phyloP scores from a whole-genome alignment of 1,140 invertebrate species.

The Pseudobourletiella spinata region DNA sequence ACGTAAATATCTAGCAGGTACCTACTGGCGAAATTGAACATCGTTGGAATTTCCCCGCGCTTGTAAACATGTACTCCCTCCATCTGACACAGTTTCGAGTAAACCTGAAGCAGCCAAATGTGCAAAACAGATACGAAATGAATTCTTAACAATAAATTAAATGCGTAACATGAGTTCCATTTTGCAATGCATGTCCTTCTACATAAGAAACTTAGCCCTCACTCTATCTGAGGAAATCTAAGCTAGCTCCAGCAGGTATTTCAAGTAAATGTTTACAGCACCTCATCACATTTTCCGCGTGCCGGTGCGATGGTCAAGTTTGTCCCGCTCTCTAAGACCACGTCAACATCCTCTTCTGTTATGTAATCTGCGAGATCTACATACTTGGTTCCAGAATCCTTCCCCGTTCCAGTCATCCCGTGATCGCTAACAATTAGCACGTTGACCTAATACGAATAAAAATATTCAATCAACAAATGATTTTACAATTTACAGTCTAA shows the following conservation, averaged over 20 bases:
- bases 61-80: conserved; percentile 38
- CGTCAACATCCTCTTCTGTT: conserved; percentile 31
- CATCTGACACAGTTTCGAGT: conserved; percentile 32
- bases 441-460: conserved; percentile 38
- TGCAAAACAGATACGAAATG: conserved; percentile 1
- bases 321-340: conserved; percentile 37
- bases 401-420: conserved; percentile 41
- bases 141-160: neutral
- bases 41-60: conserved; percentile 39
- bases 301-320: conserved; percentile 38
- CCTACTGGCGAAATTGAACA: conserved; percentile 39
- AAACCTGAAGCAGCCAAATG: conserved; percentile 39
- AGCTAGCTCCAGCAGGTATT: too few species aligned
- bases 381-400: conserved; percentile 15
- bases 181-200: too few species aligned
- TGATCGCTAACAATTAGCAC: conserved; percentile 45
- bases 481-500: neutral
- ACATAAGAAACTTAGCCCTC: too few species aligned
- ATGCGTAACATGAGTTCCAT: neutral
- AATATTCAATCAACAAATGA: too few species aligned
- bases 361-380: conserved; percentile 38
- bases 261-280: too few species aligned
- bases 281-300: neutral
- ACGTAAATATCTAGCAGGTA: conserved; percentile 35
- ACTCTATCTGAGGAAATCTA: too few species aligned